Evolutionary conservation across 2,888 invertebrate species (phyloP), one percentile per base, ranked within the genome.

Genomic region (Andricus curvator): DNA sequence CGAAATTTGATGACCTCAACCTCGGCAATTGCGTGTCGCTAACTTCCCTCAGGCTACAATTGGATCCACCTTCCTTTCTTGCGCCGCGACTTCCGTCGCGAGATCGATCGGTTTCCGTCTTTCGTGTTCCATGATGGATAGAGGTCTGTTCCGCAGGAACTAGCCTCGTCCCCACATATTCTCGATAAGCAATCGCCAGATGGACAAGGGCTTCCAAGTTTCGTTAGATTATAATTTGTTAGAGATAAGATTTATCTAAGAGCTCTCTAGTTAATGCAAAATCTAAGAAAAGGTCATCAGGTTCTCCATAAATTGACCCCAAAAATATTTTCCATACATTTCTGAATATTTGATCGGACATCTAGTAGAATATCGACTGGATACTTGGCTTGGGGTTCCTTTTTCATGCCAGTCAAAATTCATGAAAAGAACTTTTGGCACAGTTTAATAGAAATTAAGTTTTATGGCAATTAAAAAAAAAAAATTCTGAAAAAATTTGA

Each of bases 31-130:
- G 78, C 83, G 80, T 81, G 83, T 76, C 79, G 29, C 67, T 78
- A 62, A 44, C 78, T 83, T 78, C 70, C 76, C 62, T 78, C 51
- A 80, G 78, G 78, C 79, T 81, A 84, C 86, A 84, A 87, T 87
- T 84, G 87, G 86, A 87, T 86, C 84, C 84, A 85, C 84, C 84
- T 82, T 78, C 82, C 84, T 85, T 87, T 86, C 84, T 80, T 83
- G 82, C 74, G 74, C 81, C 78, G 76, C 80, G 82, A 80, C 84
- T 86, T 86, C 86, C 88, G 84, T 82, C 84, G 81, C 82, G 84
- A 88, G 88, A 89, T 88, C 88, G 89, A 89, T 89, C 88, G 88
- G 89, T 89, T 88, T 88, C 88, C 89, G 89, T 87, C 87, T 81
- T 87, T 85, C 85, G 83, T 85, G 81, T 83, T 80, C 77, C 84